phyloP scores from a whole-genome alignment of 2,113 vertebrate species.

The Bettongia penicillata region DNA sequence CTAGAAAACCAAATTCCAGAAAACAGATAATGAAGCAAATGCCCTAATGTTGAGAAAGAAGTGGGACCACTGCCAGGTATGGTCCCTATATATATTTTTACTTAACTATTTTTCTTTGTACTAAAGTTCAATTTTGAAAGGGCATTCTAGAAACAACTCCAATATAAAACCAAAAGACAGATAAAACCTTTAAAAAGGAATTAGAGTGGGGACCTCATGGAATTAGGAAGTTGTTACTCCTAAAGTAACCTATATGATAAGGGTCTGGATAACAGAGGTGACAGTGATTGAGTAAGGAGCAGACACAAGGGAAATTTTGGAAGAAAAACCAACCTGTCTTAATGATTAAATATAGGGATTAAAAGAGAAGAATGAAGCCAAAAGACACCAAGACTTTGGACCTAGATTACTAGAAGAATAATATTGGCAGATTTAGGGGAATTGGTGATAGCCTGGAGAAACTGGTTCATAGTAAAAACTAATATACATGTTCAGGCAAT shows the following conservation, averaged over 20 bases:
- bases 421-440: too few species aligned
- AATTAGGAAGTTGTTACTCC: not conserved
- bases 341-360: too few species aligned
- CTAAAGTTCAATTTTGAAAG: not conserved
- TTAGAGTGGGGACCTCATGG: not conserved
- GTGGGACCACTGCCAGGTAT: not conserved
- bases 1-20: not conserved
- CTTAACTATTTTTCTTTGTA: not conserved
- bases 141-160: not conserved
- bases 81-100: not conserved
- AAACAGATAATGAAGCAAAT: not conserved
- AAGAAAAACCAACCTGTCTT: too few species aligned
- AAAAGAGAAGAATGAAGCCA: too few species aligned
- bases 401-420: too few species aligned
- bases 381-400: too few species aligned
- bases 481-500: too few species aligned
- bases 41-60: not conserved
- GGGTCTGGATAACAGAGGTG: not conserved
- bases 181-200: not conserved
- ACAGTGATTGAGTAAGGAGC: too few species aligned
- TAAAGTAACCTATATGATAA: not conserved
- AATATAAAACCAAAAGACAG: not conserved
- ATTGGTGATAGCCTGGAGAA: too few species aligned
- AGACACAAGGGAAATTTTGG: too few species aligned
- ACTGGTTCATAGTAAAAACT: too few species aligned